These are phyloP conservation scores for Beris morrisii DNA, from an alignment of 2,888 invertebrate species.

Conservation along the genomic window DNA sequence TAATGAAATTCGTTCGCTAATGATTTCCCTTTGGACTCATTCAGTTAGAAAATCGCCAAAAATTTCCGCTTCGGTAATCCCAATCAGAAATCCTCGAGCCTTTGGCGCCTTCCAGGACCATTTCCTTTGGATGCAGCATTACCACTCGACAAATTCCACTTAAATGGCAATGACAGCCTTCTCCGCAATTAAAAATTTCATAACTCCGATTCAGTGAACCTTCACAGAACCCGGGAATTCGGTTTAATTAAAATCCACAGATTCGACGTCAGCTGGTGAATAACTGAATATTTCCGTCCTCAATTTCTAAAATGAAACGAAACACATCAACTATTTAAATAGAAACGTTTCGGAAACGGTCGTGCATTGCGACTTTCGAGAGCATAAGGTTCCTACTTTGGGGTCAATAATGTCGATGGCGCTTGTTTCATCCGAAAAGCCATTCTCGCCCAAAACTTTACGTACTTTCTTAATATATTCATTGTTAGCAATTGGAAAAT, in stretches of 20 bases:
- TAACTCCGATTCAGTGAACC: slow-evolving; percentile 22
- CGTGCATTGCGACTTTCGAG: neutral
- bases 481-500: slow-evolving; percentile 20
- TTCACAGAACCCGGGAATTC: slow-evolving; percentile 15
- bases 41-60: slow-evolving; percentile 31
- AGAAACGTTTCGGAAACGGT: neutral
- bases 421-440: neutral
- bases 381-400: slow-evolving; percentile 2
- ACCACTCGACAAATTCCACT: slow-evolving; percentile 14
- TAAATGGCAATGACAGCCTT: slow-evolving; percentile 27
- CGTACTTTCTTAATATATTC: slow-evolving; percentile 21
- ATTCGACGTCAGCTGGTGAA: slow-evolving; percentile 26
- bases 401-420: slow-evolving; percentile 8
- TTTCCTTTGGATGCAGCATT: slow-evolving; percentile 3
- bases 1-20: slow-evolving; percentile 18
- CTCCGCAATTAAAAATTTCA: slow-evolving; percentile 28
- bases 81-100: slow-evolving; percentile 25
- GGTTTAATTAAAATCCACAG: slow-evolving; percentile 31
- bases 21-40: slow-evolving; percentile 28
- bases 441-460: slow-evolving; percentile 16
- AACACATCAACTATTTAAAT: neutral
- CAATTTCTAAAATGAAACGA: neutral
- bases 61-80: slow-evolving; percentile 18
- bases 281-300: slow-evolving; percentile 11
- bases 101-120: neutral